Base-by-base conservation (phyloP, 2,888 invertebrate genomes). In the Tipula confusa region DNA sequence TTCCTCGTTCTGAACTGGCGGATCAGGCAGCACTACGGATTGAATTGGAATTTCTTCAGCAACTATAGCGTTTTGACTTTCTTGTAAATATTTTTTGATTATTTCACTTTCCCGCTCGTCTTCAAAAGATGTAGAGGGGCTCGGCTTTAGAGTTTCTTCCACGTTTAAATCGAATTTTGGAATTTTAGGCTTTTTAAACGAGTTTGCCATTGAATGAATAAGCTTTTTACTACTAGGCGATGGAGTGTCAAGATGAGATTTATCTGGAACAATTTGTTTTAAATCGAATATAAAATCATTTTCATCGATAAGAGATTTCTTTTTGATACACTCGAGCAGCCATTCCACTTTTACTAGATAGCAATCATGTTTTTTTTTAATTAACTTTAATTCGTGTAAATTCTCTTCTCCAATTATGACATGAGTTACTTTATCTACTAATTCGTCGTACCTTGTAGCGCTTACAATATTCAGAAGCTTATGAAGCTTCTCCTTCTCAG, bases 401-500 rank as follows among this genome's bases (percentile, higher is more conserved):
- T 90, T 88, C 6, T 91, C 88, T 85, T 94, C 92, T 0, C 94
- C 95, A 1, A 95, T 92, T 38, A 97, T 92, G 1, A 95, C 93
- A 89, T 98, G 98, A 0, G 97, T 95, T 1, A 96, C 90, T 84
- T 94, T 92, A 85, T 94, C 94, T 86, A 93, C 93, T 64, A 96
- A 91, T 83, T 93, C 92, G 87, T 95, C 94, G 87, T 43, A 43
- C 83, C 97, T 92, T 18, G 95, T 95, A 29, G 96, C 97, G n/a
- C 97, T 96, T 83, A 95, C 94, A 5, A 93, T 92, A 87, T 95
- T 95, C 24, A 96, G 89, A 82, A 95, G 92, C 86, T 91, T 92
- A 85, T 92, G 91, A 3, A 96, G 86, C 88, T 94, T 95, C 85
- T 95, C 95, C 13, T 92, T 89, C 84, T 93, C 92, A 48, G 90